A percentile compares a stretch with the other conserved stretches of the same genome.
phyloP scores from a whole-genome alignment of 2,888 invertebrate species.

The Hypena proboscidalis region DNA sequence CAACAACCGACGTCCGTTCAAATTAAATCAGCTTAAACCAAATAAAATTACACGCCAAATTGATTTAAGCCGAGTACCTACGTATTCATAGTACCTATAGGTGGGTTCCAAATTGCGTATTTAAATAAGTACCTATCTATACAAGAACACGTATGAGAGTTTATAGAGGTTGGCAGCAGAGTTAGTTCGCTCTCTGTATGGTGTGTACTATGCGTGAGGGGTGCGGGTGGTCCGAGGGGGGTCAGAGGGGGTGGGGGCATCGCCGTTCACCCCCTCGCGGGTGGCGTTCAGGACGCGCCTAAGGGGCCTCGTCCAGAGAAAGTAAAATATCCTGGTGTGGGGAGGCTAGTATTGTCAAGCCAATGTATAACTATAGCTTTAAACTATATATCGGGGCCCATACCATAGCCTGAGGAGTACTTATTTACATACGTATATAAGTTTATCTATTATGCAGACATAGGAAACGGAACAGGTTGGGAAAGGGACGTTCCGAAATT shows the following conservation, averaged over 20 bases:
- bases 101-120: slow-evolving; percentile 76
- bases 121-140: slow-evolving; percentile 76
- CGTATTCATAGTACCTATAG: slow-evolving; percentile 48
- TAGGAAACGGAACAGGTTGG: slow-evolving; percentile 79
- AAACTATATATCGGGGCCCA: slow-evolving; percentile 81
- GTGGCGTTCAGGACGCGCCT: slow-evolving; percentile 71
- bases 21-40: slow-evolving; percentile 61
- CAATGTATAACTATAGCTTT: slow-evolving; percentile 82
- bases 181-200: slow-evolving; percentile 82
- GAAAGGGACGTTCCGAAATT: slow-evolving; percentile 70
- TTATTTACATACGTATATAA: slow-evolving; percentile 83
- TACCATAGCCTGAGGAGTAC: slow-evolving; percentile 72
- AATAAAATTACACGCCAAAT: slow-evolving; percentile 69
- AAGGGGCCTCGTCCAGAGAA: slow-evolving; percentile 83
- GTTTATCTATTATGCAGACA: slow-evolving; percentile 83
- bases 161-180: slow-evolving; percentile 79
- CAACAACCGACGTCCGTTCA: slow-evolving; percentile 44
- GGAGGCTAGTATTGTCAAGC: slow-evolving; percentile 85
- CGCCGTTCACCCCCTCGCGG: slow-evolving; percentile 50
- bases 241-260: slow-evolving; percentile 47
- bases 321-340: slow-evolving; percentile 84
- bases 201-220: slow-evolving; percentile 79
- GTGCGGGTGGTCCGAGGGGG: slow-evolving; percentile 62
- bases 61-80: slow-evolving; percentile 64
- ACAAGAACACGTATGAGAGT: slow-evolving; percentile 71